These are phyloP conservation scores for Furcula furcula DNA, from an alignment of 2,888 invertebrate species.

Conservation along the genomic window DNA sequence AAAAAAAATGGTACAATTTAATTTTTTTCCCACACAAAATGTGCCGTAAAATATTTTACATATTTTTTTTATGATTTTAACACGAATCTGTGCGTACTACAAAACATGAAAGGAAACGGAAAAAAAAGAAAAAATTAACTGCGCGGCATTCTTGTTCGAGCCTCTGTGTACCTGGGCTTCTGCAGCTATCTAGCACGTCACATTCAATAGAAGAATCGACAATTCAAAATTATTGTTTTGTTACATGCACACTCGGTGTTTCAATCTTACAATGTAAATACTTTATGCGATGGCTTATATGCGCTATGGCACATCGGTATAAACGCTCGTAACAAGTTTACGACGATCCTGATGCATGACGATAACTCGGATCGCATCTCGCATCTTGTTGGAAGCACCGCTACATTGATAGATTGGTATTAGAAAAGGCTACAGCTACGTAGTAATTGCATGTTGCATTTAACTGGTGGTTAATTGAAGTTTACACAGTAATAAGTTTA, in stretches of 20 bases:
- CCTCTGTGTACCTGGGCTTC: not conserved
- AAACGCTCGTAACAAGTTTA: conserved; percentile 44
- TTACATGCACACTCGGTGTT: conserved; percentile 3
- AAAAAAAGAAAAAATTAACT: too few relatives aligned
- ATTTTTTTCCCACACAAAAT: too few relatives aligned
- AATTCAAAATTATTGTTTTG: conserved; percentile 8
- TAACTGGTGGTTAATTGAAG: conserved; percentile 24
- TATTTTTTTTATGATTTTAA: too few relatives aligned
- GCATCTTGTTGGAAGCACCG: conserved; percentile 31
- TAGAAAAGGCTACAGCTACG: conserved; percentile 26
- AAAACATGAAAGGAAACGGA: too few relatives aligned
- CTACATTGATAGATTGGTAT: conserved; percentile 46
- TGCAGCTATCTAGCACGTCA: not conserved
- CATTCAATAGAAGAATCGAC: conserved; percentile 3
- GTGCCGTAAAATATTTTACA: too few relatives aligned
- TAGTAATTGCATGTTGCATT: conserved; percentile 21
- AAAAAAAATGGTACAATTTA: too few relatives aligned
- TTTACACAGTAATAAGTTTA: conserved; percentile 12
- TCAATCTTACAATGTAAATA: conserved; percentile 23
- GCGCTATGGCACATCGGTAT: conserved; percentile 25
- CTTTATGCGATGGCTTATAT: conserved; percentile 19
- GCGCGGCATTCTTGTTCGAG: too few relatives aligned
- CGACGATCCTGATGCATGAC: conserved; percentile 39
- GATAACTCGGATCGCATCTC: conserved; percentile 43
- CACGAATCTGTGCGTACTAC: too few relatives aligned